Conservation (phyloP, 2,113 vertebrate genomes). For the Mormoops blainvillei region DNA sequence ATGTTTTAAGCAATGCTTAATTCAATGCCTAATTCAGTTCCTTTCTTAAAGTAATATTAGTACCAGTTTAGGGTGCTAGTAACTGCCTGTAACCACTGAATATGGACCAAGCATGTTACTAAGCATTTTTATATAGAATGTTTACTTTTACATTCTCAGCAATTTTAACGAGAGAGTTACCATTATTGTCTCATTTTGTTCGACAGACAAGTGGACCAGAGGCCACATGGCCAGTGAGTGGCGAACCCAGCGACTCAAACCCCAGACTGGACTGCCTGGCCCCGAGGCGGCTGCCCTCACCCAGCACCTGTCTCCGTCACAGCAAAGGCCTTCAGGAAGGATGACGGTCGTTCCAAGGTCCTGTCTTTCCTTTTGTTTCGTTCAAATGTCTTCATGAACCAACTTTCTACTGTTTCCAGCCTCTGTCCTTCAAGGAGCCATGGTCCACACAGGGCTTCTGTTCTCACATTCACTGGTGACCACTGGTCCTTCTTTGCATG, state of each 20-base stretch:
- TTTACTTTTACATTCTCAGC: neutral
- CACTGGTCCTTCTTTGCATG: neutral
- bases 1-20: neutral
- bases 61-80: neutral
- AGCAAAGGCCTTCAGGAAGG: neutral
- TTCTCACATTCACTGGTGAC: neutral
- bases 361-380: neutral
- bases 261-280: neutral
- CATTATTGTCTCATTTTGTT: neutral
- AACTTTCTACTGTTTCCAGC: neutral
- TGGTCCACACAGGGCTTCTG: neutral
- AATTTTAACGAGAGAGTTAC: neutral
- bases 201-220: neutral
- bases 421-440: neutral
- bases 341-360: no score
- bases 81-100: rapidly evolving
- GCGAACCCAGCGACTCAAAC: neutral
- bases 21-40: neutral
- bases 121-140: neutral
- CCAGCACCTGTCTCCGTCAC: rapidly evolving
- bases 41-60: neutral
- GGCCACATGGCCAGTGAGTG: neutral
- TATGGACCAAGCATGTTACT: neutral
- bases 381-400: neutral
- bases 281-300: neutral